Conservation (phyloP, 2,113 vertebrate genomes). For the Crotalus helleri region DNA sequence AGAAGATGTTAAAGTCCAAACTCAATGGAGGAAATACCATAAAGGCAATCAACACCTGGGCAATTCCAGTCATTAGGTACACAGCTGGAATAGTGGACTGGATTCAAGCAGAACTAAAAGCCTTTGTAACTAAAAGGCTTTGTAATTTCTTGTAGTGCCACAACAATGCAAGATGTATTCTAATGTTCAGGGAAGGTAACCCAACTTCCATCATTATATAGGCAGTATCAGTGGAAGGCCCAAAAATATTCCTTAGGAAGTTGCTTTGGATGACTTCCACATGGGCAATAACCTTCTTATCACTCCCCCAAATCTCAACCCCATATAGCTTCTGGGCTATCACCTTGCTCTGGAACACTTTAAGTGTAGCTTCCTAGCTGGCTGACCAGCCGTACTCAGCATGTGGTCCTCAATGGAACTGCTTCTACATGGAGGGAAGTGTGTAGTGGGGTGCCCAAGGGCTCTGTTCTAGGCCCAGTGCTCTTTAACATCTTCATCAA, state of each 20-base stretch:
- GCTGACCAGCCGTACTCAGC: too few relatives aligned
- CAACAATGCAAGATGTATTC: background rate
- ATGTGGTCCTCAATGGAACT: too few relatives aligned
- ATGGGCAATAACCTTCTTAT: background rate
- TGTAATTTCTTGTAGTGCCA: background rate
- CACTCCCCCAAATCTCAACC: background rate
- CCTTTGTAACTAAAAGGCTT: background rate
- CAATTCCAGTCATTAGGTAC: too few relatives aligned
- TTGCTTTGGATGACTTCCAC: background rate
- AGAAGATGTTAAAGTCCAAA: too few relatives aligned
- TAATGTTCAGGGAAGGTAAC: background rate
- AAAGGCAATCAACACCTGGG: too few relatives aligned
- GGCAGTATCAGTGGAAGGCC: background rate
- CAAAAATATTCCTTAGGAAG: background rate
- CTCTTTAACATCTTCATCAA: too few relatives aligned
- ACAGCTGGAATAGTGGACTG: too few relatives aligned
- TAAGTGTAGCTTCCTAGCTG: background rate
- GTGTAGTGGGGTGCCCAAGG: too few relatives aligned
- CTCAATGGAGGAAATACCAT: too few relatives aligned
- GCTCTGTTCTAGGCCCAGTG: too few relatives aligned
- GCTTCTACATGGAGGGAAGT: too few relatives aligned
- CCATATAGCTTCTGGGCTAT: background rate
- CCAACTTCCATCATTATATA: background rate
- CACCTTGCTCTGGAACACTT: background rate
- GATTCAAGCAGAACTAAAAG: too few relatives aligned